A percentile compares a stretch with the other conserved stretches of the same genome.
Evolutionary conservation across 2,797 vertebrate genomes (phyloP).

Genomic region (Darevskia mixta): DNA sequence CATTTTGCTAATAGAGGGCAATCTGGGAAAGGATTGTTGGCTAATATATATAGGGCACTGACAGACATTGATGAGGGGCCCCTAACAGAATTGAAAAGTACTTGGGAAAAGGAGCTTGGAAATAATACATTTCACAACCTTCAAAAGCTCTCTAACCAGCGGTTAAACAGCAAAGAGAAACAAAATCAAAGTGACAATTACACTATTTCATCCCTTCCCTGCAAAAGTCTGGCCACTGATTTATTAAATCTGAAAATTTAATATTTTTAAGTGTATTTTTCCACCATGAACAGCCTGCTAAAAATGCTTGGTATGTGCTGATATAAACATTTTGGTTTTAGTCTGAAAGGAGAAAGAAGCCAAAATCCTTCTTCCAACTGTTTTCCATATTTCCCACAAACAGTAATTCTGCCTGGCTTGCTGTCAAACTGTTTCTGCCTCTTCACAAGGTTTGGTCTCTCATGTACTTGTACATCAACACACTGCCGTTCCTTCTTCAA

Average conservation of each 20-base stretch:
- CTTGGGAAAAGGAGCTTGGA: no score
- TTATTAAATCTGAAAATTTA: slow-evolving; percentile 51
- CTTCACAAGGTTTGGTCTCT: slow-evolving; percentile 22
- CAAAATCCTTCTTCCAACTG: slow-evolving; percentile 46
- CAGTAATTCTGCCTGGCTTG: slow-evolving; percentile 44
- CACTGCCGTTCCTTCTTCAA: slow-evolving; percentile 11
- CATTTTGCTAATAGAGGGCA: no score
- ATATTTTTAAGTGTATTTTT: slow-evolving; percentile 44
- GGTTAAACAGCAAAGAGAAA: slow-evolving; percentile 1
- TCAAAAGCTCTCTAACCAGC: neutral
- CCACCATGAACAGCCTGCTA: slow-evolving; percentile 45
- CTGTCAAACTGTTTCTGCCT: slow-evolving; percentile 41
- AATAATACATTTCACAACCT: neutral
- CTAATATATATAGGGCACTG: no score
- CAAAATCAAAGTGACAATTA: neutral
- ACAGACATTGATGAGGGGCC: no score
- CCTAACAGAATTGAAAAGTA: no score
- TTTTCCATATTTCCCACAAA: slow-evolving; percentile 66
- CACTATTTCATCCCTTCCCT: neutral
- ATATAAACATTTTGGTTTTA: slow-evolving; percentile 70
- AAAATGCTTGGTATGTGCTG: slow-evolving; percentile 67
- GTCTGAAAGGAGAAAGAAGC: slow-evolving; percentile 18
- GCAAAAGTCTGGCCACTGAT: slow-evolving; percentile 43
- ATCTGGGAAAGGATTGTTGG: no score
- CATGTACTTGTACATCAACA: slow-evolving; percentile 17